phyloP scores from a whole-genome alignment of 2,113 vertebrate species.

The Cynoglossus semilaevis region DNA sequence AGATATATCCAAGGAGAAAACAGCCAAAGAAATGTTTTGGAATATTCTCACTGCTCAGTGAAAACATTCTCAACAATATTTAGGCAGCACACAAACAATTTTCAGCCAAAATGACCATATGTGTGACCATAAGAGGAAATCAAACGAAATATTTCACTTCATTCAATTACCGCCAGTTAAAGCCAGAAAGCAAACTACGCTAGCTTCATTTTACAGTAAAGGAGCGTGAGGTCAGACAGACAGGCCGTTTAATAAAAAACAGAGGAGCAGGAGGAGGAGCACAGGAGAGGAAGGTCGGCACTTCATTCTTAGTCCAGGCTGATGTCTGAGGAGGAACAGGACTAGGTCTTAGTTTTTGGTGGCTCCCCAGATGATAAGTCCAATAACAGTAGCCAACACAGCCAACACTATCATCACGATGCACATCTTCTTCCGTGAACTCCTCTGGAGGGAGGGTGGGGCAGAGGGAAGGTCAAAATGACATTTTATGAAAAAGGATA shows the following conservation, averaged over 20 bases:
- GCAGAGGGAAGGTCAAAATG: not conserved
- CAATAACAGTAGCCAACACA: slow-evolving; percentile 74
- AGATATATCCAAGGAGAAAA: slow-evolving; percentile 2
- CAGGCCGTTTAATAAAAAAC: not conserved
- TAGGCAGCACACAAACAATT: not conserved
- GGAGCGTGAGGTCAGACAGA: slow-evolving; percentile 9
- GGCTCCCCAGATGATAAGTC: slow-evolving; percentile 78
- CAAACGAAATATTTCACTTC: not conserved
- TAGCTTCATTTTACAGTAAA: slow-evolving; percentile 11
- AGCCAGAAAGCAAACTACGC: slow-evolving; percentile 3
- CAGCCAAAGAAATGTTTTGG: slow-evolving; percentile 2
- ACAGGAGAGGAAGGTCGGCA: not conserved
- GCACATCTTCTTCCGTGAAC: slow-evolving; percentile 93
- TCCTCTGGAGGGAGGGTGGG: slow-evolving; percentile 76
- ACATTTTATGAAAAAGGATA: too few relatives aligned
- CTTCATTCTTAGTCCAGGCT: slow-evolving; percentile 12
- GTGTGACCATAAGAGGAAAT: not conserved
- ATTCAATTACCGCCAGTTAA: slow-evolving; percentile 1
- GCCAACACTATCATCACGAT: slow-evolving; percentile 82
- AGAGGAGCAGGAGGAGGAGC: not conserved
- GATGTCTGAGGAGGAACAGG: not conserved
- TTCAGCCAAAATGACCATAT: not conserved
- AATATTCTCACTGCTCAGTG: not conserved
- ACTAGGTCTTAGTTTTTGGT: slow-evolving; percentile 26
- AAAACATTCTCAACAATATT: not conserved